These are phyloP conservation scores for Myrmecophaga tridactyla DNA, from an alignment of 2,113 vertebrate species.

Conservation along the genomic window DNA sequence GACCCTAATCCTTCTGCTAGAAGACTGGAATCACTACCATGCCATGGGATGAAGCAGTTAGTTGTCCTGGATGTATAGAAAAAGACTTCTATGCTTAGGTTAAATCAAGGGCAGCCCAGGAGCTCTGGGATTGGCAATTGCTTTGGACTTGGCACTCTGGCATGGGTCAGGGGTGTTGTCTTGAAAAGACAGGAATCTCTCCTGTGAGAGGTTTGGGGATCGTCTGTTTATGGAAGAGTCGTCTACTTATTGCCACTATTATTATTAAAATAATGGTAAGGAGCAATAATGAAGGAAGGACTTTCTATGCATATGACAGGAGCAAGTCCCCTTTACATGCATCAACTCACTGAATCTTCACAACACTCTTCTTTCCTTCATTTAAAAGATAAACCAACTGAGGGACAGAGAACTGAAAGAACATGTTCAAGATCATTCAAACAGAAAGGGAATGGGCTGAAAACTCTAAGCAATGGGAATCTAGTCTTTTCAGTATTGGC, in stretches of 20 bases:
- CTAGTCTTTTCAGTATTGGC: neutral
- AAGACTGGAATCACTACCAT: neutral
- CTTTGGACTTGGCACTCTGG: neutral
- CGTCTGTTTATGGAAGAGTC: neutral
- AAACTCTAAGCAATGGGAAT: neutral
- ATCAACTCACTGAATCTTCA: neutral
- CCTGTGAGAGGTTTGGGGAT: neutral
- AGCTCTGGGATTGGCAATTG: neutral
- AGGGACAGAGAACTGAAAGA: neutral
- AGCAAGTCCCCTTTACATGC: neutral
- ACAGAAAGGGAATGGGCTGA: neutral
- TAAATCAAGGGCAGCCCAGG: neutral
- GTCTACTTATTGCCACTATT: neutral
- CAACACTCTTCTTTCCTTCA: neutral
- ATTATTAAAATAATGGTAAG: neutral
- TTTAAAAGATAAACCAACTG: neutral
- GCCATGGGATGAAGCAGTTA: neutral
- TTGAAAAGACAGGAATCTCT: neutral
- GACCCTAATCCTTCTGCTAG: neutral
- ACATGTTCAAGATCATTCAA: neutral
- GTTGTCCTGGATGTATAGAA: neutral
- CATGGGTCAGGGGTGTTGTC: neutral
- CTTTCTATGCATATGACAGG: neutral
- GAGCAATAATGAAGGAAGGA: neutral
- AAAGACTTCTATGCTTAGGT: accelerated